phyloP scores from a whole-genome alignment of 1,140 invertebrate genomes.

The Campodea augens region DNA sequence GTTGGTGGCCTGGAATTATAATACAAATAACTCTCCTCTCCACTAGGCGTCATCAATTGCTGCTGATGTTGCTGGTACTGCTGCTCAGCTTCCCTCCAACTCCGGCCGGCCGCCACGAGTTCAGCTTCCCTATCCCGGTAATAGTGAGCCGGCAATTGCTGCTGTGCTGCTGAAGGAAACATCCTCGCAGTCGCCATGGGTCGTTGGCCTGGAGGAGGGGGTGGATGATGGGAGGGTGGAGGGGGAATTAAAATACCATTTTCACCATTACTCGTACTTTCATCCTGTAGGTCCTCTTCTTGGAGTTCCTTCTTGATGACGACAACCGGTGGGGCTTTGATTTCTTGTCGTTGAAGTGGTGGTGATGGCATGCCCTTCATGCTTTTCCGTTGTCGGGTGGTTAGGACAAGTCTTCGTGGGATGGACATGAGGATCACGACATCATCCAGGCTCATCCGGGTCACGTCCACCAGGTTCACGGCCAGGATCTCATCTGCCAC shows the following conservation, averaged over 20 bases:
- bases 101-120: conserved; percentile 3
- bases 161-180: conserved; percentile 7
- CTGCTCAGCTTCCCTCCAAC: conserved; percentile 1
- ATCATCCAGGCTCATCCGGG: conserved; percentile 92
- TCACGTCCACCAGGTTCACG: conserved; percentile 92
- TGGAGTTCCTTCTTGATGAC: conserved; percentile 79
- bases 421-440: conserved; percentile 99
- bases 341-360: conserved; percentile 45
- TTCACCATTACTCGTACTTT: conserved; percentile 12
- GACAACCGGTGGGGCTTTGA: conserved; percentile 76
- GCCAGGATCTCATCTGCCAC: conserved; percentile 98
- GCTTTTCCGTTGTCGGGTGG: conserved; percentile 46
- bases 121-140: neutral
- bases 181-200: conserved; percentile 12
- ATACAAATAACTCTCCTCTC: conserved; percentile 49
- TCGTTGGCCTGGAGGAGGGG: conserved; percentile 11
- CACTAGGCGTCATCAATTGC: too few relatives aligned
- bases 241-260: conserved; percentile 9
- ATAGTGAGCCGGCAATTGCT: conserved; percentile 2
- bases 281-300: conserved; percentile 52
- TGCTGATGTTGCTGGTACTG: neutral
- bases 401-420: conserved; percentile 79
- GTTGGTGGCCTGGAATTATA: conserved; percentile 43
- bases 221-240: conserved; percentile 22
- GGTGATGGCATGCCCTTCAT: conserved; percentile 31